A percentile compares a stretch with the other conserved stretches of the same genome.
Conservation (phyloP, 2,888 invertebrate species). For the Ditula angustiorana region DNA sequence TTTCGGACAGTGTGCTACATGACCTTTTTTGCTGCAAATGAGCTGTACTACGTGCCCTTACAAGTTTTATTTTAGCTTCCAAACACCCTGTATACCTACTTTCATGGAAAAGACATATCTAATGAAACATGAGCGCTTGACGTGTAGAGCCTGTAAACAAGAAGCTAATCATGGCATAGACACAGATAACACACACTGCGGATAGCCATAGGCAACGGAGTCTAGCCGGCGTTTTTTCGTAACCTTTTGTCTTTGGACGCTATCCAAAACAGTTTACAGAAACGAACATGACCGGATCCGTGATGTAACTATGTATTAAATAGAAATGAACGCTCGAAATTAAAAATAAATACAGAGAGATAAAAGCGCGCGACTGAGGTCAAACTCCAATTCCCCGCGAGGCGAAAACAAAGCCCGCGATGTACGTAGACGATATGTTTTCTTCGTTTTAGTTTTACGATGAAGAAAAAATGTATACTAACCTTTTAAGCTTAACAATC, state of each 20-base stretch:
- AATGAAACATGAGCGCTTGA: background rate
- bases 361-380: background rate
- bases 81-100: too few species aligned
- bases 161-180: background rate
- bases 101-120: slow-evolving; percentile 1
- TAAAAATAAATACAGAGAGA: slow-evolving; percentile 2
- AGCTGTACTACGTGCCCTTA: too few species aligned
- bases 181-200: background rate
- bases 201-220: slow-evolving; percentile 22
- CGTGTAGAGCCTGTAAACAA: background rate
- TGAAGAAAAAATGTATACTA: slow-evolving; percentile 49
- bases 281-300: background rate
- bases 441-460: background rate
- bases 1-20: too few species aligned
- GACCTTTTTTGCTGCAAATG: too few species aligned
- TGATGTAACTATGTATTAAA: slow-evolving; percentile 9
- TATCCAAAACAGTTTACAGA: slow-evolving; percentile 21
- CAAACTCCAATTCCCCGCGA: slow-evolving; percentile 15
- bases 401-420: background rate
- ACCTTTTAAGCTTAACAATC: slow-evolving; percentile 64
- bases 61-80: too few species aligned
- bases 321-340: background rate
- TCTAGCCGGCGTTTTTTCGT: slow-evolving; percentile 8
- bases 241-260: slow-evolving; percentile 15
- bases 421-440: too few species aligned